Evolutionary conservation across 2,113 vertebrate species (phyloP).

Genomic region (Chrysemys picta): DNA sequence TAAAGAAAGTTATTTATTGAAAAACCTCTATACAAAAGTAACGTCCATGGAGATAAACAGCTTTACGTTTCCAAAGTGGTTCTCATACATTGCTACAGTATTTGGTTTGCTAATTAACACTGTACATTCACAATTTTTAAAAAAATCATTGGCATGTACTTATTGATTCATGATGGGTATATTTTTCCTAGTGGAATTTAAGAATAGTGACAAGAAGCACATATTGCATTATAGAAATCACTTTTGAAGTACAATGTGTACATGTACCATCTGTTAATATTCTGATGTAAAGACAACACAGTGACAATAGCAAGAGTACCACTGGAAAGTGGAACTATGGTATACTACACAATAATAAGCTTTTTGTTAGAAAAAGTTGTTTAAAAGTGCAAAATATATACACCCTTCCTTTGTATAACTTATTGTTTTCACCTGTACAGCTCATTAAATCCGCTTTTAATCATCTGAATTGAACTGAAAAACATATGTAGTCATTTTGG

Average conservation of each 20-base stretch:
- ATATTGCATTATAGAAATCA: conserved; percentile 57
- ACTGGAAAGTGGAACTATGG: conserved; percentile 59
- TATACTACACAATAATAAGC: conserved; percentile 18
- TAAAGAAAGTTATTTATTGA: conserved; percentile 65
- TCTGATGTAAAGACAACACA: conserved; percentile 57
- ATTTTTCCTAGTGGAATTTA: conserved; percentile 29
- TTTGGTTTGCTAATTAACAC: conserved; percentile 70
- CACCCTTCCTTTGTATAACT: conserved; percentile 41
- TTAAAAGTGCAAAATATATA: conserved; percentile 72
- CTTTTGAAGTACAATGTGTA: conserved; percentile 15
- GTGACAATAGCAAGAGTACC: conserved; percentile 60
- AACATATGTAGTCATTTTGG: conserved; percentile 48
- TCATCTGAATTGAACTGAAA: conserved; percentile 37
- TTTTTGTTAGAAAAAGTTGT: conserved; percentile 63
- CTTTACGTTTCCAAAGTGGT: conserved; percentile 68
- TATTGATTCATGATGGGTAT: neutral
- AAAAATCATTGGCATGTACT: conserved; percentile 42
- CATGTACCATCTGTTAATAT: conserved; percentile 56
- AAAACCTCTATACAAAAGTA: conserved; percentile 75
- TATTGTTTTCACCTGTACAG: conserved; percentile 10
- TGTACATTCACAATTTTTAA: conserved; percentile 70
- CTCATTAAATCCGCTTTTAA: conserved; percentile 32
- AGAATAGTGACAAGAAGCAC: conserved; percentile 32
- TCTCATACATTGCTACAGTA: conserved; percentile 62
- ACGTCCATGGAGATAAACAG: conserved; percentile 68